These are phyloP conservation scores for Caenorhabditis tropicalis DNA, from an alignment of 1,140 invertebrate species.

Conservation along the genomic window DNA sequence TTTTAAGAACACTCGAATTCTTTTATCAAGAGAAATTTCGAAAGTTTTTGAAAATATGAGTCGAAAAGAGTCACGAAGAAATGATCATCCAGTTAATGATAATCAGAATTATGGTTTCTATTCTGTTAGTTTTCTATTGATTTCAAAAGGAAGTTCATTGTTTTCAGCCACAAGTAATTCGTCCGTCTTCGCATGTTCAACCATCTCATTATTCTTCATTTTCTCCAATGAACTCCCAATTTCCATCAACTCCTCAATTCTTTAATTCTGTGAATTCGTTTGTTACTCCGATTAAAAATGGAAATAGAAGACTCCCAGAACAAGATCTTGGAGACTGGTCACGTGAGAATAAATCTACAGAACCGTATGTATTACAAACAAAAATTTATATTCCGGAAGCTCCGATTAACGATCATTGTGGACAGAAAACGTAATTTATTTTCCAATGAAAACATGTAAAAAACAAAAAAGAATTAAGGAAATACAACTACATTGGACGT, in stretches of 20 bases:
- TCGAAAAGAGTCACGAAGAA: not conserved
- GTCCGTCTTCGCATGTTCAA: not conserved
- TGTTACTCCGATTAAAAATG: not conserved
- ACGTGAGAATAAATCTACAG: not conserved
- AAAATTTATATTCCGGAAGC: constrained; percentile 16
- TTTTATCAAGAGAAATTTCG: constrained; percentile 24
- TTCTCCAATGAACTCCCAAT: not conserved
- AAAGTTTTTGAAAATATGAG: not conserved
- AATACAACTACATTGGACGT: constrained; percentile 90
- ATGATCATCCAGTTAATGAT: not conserved
- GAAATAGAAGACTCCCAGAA: not conserved
- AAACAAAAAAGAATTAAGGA: no score
- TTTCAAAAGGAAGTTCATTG: not conserved
- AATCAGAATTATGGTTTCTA: not conserved
- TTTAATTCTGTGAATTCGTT: not conserved
- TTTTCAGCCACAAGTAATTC: not conserved
- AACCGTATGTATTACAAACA: not conserved
- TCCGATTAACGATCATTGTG: not conserved
- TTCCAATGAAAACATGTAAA: not conserved
- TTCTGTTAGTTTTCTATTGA: not conserved
- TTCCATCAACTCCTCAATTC: not conserved
- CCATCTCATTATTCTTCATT: not conserved
- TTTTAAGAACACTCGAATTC: not conserved
- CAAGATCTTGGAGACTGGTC: not conserved
- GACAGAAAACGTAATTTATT: not conserved